A percentile compares a stretch with the other conserved stretches of the same genome.
These are phyloP conservation scores for Naja naja DNA, from an alignment of 2,113 vertebrate species.

Conservation along the genomic window DNA sequence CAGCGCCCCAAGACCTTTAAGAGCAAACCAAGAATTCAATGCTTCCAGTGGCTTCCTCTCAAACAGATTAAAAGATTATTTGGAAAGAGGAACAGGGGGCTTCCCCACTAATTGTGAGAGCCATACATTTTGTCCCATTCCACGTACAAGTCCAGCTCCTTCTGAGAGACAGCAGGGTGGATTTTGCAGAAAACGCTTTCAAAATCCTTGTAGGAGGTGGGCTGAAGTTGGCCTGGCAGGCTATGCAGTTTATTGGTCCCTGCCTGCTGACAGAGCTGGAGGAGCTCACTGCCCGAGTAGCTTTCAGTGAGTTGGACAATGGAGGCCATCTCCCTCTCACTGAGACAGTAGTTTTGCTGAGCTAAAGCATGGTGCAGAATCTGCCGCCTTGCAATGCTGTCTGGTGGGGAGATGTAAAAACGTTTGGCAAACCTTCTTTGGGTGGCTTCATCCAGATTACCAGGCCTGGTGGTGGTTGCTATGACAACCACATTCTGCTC, in stretches of 20 bases:
- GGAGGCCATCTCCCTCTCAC: constrained; percentile 82
- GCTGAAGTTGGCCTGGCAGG: constrained; percentile 72
- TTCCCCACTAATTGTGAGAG: constrained; percentile 67
- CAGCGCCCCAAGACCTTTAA: neutral
- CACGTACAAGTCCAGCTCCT: constrained; percentile 88
- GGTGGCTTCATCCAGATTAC: constrained; percentile 85
- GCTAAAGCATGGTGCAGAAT: constrained; percentile 85
- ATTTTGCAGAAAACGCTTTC: constrained; percentile 91
- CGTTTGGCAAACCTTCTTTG: constrained; percentile 86
- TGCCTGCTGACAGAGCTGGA: constrained; percentile 88
- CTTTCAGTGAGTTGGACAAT: constrained; percentile 89
- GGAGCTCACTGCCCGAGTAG: constrained; percentile 83
- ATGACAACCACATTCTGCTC: constrained; percentile 79
- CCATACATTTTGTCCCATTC: constrained; percentile 95
- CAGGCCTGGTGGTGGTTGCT: constrained; percentile 84
- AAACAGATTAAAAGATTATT: constrained; percentile 21
- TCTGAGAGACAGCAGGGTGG: constrained; percentile 79
- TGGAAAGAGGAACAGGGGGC: neutral
- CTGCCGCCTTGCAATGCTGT: constrained; percentile 77
- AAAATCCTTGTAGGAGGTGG: constrained; percentile 86
- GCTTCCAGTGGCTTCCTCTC: neutral
- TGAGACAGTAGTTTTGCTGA: constrained; percentile 80
- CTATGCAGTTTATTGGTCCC: constrained; percentile 69
- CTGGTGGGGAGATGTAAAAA: constrained; percentile 85
- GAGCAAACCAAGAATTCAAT: neutral